These are phyloP conservation scores for Caenorhabditis inopinata DNA, from an alignment of 1,140 invertebrate genomes.

Conservation along the genomic window DNA sequence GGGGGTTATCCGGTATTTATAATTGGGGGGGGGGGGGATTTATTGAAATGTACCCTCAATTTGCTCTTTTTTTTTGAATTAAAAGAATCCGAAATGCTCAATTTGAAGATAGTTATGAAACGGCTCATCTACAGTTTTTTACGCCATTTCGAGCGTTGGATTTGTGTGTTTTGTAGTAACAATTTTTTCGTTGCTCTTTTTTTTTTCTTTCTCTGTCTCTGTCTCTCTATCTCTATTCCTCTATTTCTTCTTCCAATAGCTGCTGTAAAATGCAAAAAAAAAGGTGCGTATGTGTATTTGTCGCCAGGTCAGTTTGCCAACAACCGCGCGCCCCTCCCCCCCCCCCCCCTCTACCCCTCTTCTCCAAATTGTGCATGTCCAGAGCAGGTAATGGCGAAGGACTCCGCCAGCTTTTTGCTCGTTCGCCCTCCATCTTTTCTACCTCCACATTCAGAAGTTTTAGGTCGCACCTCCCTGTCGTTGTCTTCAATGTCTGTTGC, in stretches of 20 bases:
- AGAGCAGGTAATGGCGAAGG: neutral
- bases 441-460: neutral
- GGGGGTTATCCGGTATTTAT: too few relatives aligned
- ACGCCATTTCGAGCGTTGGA: too few relatives aligned
- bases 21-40: too few relatives aligned
- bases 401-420: too few relatives aligned
- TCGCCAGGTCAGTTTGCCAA: neutral
- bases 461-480: neutral
- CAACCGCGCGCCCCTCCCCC: too few relatives aligned
- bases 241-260: neutral
- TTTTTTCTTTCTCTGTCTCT: neutral
- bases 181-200: neutral
- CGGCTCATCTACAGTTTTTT: too few relatives aligned
- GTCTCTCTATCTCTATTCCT: neutral
- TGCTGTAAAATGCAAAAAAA: slow-evolving; percentile 26
- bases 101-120: too few relatives aligned
- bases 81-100: too few relatives aligned
- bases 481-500: neutral
- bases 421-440: neutral
- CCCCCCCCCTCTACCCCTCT: neutral
- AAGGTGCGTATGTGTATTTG: neutral
- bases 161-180: too few relatives aligned
- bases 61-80: too few relatives aligned
- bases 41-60: too few relatives aligned
- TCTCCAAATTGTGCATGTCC: neutral